Base-by-base conservation (phyloP, 1,140 invertebrate species). In the Meloidogyne exigua region DNA sequence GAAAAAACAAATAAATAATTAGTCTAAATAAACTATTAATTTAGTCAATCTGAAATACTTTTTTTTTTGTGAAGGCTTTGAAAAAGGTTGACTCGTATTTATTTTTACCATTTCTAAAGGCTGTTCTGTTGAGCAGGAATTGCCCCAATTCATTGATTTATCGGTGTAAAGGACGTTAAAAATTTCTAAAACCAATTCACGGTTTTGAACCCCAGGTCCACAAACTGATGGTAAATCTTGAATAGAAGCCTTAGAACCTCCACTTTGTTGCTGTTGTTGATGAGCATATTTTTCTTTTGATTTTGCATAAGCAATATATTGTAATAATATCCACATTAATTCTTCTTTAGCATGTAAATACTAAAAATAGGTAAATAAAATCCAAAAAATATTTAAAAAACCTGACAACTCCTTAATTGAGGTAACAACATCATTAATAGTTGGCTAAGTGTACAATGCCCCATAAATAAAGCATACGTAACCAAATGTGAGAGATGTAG, bases 241-340 rank as follows among this genome's bases (percentile, higher is more conserved):
- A 68, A 71, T 18, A 36, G 44, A 62, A 7, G 69, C 18, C n/a
- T 13, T 62, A 62, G 36, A n/a, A 32, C 26, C 13, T 12, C 65
- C 74, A 67, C 18, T 26, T 75, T 75, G 44, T 77, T 79, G 75
- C 44, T 77, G 36, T 39, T 39, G 36, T 32, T 72, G 70, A 25
- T 73, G 72, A 11, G 49, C 44, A 57, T 63, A 62, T 65, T 73
- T 73, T 65, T 73, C 72, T 28, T 36, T 39, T 15, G 26, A 73
- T n/a, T 65, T 62, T 28, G 78, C 77, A 28, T 83, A 36, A n/a
- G 80, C 26, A 26, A 84, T 68, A 63, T 71, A 83, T 65, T 81
- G 80, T 36, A 81, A 68, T 32, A 81, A 23, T 64, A 81, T 69
- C 80, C 80, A 81, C 82, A 81, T 84, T 28, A 81, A 49, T 62